Base-by-base conservation (phyloP, 1,140 invertebrate genomes). In the Microplitis demolitor region DNA sequence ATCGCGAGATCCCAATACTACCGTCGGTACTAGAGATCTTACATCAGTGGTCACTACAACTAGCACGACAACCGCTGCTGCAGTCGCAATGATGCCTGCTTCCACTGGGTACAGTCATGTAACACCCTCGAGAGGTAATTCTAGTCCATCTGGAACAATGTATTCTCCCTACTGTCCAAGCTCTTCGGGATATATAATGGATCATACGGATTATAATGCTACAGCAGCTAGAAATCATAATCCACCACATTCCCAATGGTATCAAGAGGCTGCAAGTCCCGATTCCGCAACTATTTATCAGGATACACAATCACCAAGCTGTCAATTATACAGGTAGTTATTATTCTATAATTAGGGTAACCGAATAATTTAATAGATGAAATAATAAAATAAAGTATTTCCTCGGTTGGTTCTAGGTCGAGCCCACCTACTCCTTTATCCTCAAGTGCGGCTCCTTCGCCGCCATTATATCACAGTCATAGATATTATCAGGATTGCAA, bases 61-160 rank as follows among this genome's bases (percentile, higher is more conserved):
- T 1, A 84, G 83, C 4, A 80, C 85, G 4, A 83, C 82, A 4
- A 80, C 80, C 2, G 82, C 82, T 3, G 81, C 85, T 9, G 84
- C 84, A 4, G 83, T 83, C 2, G 85, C 85, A 4, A 85, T 84
- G 82, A 87, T 86, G 84, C 83, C 82, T n/a, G n/a, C n/a, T 0
- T 90, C 90, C 64, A 91, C 90, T 73, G 89, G 89, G 3, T 91
- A 90, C 76, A 86, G 88, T 0, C 85, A 85, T 70, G 77, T 79
- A 4, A 80, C 83, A 13, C 74, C 83, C 0, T 78, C 83, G n/a
- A 85, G 89, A 45, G 87, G 88, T 37, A 89, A 89, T 54, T 84
- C 88, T 0, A 87, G 88, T 14, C 86, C 90, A 0, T 83, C 88
- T 67, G 79, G 88, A 72, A 88, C 88, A 78, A 86, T 87, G 84